These are phyloP conservation scores for Callipepla californica DNA, from an alignment of 2,113 vertebrate genomes.

Conservation along the genomic window DNA sequence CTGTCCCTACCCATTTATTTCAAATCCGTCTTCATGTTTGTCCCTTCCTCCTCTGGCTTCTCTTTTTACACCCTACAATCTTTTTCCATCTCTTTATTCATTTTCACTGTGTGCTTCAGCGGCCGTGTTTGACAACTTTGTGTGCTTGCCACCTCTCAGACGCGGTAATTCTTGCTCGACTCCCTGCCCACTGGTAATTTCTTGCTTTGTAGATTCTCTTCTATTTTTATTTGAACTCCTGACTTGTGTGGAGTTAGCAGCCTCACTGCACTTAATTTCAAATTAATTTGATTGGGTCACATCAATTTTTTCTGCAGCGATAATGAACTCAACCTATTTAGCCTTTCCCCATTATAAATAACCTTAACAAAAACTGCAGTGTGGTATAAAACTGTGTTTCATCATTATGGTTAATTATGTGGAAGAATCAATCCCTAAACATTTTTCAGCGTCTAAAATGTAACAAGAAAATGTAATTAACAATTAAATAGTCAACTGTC, in stretches of 20 bases:
- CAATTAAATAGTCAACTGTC: conserved; percentile 34
- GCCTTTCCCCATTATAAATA: conserved; percentile 68
- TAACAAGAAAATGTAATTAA: conserved; percentile 61
- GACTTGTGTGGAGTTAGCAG: conserved; percentile 64
- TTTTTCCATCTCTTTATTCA: neutral
- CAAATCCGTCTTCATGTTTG: conserved; percentile 38
- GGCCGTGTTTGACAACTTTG: neutral
- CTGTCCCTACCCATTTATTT: conserved; percentile 58
- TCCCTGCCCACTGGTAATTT: conserved; percentile 1
- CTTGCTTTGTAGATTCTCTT: conserved; percentile 29
- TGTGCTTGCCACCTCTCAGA: neutral
- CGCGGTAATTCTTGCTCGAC: neutral
- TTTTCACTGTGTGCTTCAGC: neutral
- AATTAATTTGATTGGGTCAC: conserved; percentile 72
- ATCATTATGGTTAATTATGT: conserved; percentile 66
- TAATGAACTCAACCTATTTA: conserved; percentile 73
- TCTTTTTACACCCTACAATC: neutral
- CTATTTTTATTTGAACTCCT: conserved; percentile 59
- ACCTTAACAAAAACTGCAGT: conserved; percentile 60
- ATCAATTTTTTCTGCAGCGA: conserved; percentile 33
- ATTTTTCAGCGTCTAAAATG: conserved; percentile 48
- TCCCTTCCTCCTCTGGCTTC: conserved; percentile 28
- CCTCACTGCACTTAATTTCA: conserved; percentile 68
- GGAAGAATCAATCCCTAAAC: conserved; percentile 67
- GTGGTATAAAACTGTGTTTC: conserved; percentile 31